Percentiles rank a stretch among this genome's conserved stretches.
phyloP scores from a whole-genome alignment of 2,888 invertebrate genomes.

The Abrostola triplasia region DNA sequence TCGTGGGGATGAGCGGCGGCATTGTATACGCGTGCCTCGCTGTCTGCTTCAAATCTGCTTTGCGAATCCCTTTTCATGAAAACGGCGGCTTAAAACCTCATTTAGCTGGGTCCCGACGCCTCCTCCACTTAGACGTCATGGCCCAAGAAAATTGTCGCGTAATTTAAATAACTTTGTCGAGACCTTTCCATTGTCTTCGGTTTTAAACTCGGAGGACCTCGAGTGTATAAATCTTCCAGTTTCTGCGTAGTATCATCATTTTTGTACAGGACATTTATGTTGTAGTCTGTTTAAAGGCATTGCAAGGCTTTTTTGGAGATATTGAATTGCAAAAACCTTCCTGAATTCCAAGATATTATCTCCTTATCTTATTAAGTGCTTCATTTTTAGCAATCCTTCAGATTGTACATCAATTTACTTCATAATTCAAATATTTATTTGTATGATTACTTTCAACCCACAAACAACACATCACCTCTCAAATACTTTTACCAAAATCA shows the following conservation, averaged over 20 bases:
- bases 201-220: slow-evolving; percentile 67
- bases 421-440: too few species aligned
- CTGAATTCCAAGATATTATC: slow-evolving; percentile 32
- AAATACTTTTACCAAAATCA: slow-evolving; percentile 1
- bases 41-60: slow-evolving; percentile 81
- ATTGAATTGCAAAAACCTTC: slow-evolving; percentile 53
- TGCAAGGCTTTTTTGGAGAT: slow-evolving; percentile 57
- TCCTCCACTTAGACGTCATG: slow-evolving; percentile 80
- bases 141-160: slow-evolving; percentile 84
- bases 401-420: too few species aligned
- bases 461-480: not conserved
- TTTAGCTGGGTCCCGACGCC: slow-evolving; percentile 79
- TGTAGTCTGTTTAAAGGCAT: slow-evolving; percentile 57
- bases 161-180: slow-evolving; percentile 84
- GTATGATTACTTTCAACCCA: too few species aligned
- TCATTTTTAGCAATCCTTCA: slow-evolving; percentile 10
- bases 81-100: slow-evolving; percentile 84
- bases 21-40: slow-evolving; percentile 72
- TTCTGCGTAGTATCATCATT: slow-evolving; percentile 67
- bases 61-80: slow-evolving; percentile 80
- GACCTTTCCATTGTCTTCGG: slow-evolving; percentile 77
- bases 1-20: slow-evolving; percentile 69
- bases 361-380: slow-evolving; percentile 58
- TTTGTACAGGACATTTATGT: slow-evolving; percentile 63
- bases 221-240: slow-evolving; percentile 77